Base-by-base conservation (phyloP, 53 echinoderm and acorn worm genomes). In the Crossaster papposus region DNA sequence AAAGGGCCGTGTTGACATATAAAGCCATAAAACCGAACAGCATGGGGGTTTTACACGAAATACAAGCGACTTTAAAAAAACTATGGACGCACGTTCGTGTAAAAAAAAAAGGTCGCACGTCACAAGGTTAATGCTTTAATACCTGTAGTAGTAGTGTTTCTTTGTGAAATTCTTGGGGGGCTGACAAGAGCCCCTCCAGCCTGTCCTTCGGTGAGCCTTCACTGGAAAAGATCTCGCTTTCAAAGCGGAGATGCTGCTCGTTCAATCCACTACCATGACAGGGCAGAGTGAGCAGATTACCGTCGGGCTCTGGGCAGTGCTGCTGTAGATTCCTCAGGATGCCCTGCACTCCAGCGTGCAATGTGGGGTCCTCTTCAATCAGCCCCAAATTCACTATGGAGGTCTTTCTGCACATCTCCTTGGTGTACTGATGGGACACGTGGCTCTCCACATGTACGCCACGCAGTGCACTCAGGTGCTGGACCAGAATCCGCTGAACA, bases 101-200 rank as follows among this genome's bases (percentile, higher is more conserved):
- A 20, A 75, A 2, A 32, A 35, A 4, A 30, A 28, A 15, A 1
- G 58, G n/a, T n/a, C n/a, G n/a, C n/a, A n/a, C n/a, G n/a, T n/a
- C n/a, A n/a, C n/a, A n/a, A n/a, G n/a, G n/a, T n/a, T n/a, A n/a
- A n/a, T n/a, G n/a, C 18, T 64, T 64, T 22, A n/a, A 62, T 14
- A 80, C 80, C 32, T 80, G 80, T 20, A 80, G 14, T 55, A 80
- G 30, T 11, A 80, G 31, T 2, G 4, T 50, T 29, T 80, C 54
- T 12, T 80, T 80, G 80, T 80, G 54, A 55, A 80, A 80, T 12
- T 80, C 80, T 53, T 80, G 30, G 30, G 54, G 80, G 10, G 55
- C 31, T n/a, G 31, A 55, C 29, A 80, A 28, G 14, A 80, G 80
- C 37, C 80, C 80, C 31, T 80, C 80, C 14, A 80, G 37, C 14